Conservation (phyloP, 2,113 vertebrate species). For the Grammomys dolichurus region DNA sequence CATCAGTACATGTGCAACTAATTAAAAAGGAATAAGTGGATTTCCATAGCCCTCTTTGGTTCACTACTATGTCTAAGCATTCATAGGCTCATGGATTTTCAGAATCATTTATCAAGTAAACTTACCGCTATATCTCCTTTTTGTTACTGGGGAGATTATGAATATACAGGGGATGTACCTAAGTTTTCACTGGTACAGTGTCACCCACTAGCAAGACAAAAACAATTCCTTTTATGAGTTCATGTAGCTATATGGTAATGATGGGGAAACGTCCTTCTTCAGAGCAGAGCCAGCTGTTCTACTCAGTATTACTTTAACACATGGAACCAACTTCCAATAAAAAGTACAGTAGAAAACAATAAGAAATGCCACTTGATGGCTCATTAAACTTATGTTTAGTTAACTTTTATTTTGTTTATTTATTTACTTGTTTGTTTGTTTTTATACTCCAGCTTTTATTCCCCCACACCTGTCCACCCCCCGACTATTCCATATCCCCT, state of each 20-base stretch:
- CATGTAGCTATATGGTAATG: background rate
- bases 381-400: background rate
- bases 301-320: too few species aligned
- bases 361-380: background rate
- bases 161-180: background rate
- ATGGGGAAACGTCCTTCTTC: background rate
- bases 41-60: background rate
- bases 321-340: background rate
- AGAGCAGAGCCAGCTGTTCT: background rate
- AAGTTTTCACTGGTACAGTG: background rate
- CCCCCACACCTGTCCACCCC: too few species aligned
- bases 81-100: background rate
- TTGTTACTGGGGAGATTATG: background rate
- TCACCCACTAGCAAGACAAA: background rate
- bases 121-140: background rate
- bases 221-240: background rate
- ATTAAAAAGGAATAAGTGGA: background rate
- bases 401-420: background rate
- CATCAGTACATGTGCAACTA: background rate
- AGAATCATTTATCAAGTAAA: background rate
- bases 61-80: background rate
- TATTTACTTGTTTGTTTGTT: too few species aligned
- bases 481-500: too few species aligned
- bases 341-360: background rate
- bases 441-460: too few species aligned